Base-by-base conservation (phyloP, 2,113 vertebrate genomes). In the Ardeotis arabs region DNA sequence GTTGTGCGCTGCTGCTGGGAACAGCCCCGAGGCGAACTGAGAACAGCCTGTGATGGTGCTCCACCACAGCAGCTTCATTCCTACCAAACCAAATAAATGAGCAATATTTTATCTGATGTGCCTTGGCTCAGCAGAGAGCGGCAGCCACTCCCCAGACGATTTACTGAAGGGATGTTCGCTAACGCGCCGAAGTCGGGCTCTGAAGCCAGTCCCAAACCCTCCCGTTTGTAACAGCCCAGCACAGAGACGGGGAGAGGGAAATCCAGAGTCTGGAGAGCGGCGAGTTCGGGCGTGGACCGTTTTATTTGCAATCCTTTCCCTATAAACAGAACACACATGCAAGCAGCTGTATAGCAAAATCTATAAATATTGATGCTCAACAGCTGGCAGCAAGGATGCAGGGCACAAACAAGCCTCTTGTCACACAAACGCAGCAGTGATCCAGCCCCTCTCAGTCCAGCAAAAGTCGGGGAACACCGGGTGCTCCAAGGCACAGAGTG, bases 11-110 rank as follows among this genome's bases (percentile, higher is more conserved):
- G 76, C 96, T 90, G 59, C 90, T 93, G 93, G 93, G 52, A 89
- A 72, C 25, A 96, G 96, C 93, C 95, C 90, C 83, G 92, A 90
- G 95, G 96, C 93, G 96, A 94, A 96, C 94, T 95, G 95, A 90
- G 68, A 86, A 72, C 56, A 96, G 88, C 75, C 92, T 92, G 93
- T 77, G 94, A 94, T 84, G 89, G 96, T 94, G 96, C 92, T 96
- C 96, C 92, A 83, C 88, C 72, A 86, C 95, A 92, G 90, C 93
- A 92, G 89, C 90, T 95, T 88, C 81, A 92, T 87, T 93, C 75
- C 96, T 68, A 91, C 72, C 93, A 70, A 95, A 89, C 85, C 76
- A 78, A 92, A 93, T 67, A 90, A 86, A 90, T 31, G 83, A 97
- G 92, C 92, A 78, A 84, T 94, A 87, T 96, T 94, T 94, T 81